Percentiles rank a stretch among this genome's conserved stretches.
Evolutionary conservation across 2,113 vertebrate genomes (phyloP).

Genomic region (Empidonax traillii): DNA sequence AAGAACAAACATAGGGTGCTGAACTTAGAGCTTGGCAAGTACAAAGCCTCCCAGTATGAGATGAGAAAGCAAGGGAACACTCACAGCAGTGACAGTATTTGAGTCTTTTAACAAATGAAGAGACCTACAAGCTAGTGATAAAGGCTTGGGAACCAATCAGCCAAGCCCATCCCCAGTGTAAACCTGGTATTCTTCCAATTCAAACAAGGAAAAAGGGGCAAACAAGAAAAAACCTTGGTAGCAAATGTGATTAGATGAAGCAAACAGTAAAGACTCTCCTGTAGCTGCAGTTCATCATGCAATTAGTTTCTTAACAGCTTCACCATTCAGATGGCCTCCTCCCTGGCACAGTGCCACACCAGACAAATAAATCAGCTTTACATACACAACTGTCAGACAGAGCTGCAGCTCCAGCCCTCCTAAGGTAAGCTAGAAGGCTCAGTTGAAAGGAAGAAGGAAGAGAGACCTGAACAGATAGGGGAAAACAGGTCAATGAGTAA

Average conservation of each 20-base stretch:
- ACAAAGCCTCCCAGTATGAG: neutral
- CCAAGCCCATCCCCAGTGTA: neutral
- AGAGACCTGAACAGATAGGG: neutral
- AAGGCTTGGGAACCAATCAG: neutral
- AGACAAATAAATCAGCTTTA: constrained; percentile 14
- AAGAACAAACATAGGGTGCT: neutral
- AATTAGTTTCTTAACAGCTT: constrained; percentile 49
- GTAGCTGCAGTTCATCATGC: constrained; percentile 29
- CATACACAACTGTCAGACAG: neutral
- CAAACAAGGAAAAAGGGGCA: neutral
- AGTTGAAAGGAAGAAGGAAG: neutral
- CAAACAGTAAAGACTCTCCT: neutral
- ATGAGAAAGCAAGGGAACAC: neutral
- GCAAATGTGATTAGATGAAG: constrained; percentile 39
- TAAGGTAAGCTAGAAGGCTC: neutral
- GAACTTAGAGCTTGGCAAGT: neutral
- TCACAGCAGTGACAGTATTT: neutral
- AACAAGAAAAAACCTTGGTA: constrained; percentile 17
- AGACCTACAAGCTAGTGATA: neutral
- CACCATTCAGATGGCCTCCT: neutral
- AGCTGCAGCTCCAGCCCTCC: neutral
- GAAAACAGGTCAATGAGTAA: neutral
- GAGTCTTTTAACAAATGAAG: neutral
- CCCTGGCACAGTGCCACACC: neutral
- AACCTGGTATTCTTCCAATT: neutral